Evolutionary conservation across 2,113 vertebrate species (phyloP).

Genomic region (Hippocampus zosterae): DNA sequence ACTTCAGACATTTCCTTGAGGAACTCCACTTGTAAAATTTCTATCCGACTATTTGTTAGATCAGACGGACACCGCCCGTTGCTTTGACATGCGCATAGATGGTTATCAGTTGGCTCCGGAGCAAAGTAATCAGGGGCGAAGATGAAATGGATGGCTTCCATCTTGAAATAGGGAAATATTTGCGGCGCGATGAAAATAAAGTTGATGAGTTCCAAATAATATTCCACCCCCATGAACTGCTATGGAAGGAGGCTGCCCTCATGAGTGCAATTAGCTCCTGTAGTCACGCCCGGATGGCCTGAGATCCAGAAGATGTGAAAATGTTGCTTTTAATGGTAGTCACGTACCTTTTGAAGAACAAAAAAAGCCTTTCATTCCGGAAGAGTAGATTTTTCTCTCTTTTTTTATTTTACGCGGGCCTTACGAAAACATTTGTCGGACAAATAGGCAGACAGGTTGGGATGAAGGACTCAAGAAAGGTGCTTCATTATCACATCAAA

Average conservation of each 20-base stretch:
- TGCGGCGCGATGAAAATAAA: constrained; percentile 62
- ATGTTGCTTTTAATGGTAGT: constrained; percentile 20
- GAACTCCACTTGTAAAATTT: not conserved
- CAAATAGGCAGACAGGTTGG: constrained; percentile 56
- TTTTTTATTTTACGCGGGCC: constrained; percentile 17
- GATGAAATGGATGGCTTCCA: constrained; percentile 49
- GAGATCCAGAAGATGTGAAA: constrained; percentile 54
- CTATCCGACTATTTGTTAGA: not conserved
- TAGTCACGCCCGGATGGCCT: constrained; percentile 62
- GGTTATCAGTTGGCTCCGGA: constrained; percentile 23
- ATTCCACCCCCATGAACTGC: constrained; percentile 57
- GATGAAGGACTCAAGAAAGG: constrained; percentile 47
- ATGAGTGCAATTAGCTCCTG: constrained; percentile 67
- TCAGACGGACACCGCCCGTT: not conserved
- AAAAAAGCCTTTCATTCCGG: constrained; percentile 35
- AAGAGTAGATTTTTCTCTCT: constrained; percentile 63
- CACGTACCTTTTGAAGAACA: not conserved
- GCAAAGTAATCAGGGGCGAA: constrained; percentile 54
- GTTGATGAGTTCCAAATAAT: constrained; percentile 69
- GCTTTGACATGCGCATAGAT: constrained; percentile 10
- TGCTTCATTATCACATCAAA: constrained; percentile 70
- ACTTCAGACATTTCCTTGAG: not conserved
- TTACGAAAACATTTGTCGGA: constrained; percentile 50
- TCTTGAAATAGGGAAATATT: constrained; percentile 70
- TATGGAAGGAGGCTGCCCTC: constrained; percentile 38